Evolutionary conservation across 2,113 vertebrate species (phyloP).

Genomic region (Gavia stellata): DNA sequence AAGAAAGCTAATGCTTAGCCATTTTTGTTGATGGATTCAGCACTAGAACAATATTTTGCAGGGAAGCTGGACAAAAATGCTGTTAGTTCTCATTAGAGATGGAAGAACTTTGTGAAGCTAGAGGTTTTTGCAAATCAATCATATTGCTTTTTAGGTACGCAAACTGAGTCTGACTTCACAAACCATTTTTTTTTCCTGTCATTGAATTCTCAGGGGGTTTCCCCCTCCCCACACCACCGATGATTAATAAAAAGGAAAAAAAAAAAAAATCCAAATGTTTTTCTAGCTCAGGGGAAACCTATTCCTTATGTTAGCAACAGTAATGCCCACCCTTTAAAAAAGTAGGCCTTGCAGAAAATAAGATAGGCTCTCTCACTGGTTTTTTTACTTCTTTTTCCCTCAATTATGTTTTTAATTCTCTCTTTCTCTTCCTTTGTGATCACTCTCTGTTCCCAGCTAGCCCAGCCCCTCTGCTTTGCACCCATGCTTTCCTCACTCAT

Average conservation of each 20-base stretch:
- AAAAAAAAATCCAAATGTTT: constrained; percentile 20
- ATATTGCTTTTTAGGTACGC: constrained; percentile 59
- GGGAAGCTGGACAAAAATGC: constrained; percentile 61
- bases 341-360: neutral
- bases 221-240: neutral
- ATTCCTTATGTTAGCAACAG: neutral
- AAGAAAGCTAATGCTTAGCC: constrained; percentile 62
- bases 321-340: neutral
- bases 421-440: neutral
- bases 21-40: constrained; percentile 69
- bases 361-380: neutral
- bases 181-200: constrained; percentile 40
- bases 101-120: constrained; percentile 58
- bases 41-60: constrained; percentile 62
- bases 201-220: constrained; percentile 38
- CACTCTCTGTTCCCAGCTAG: neutral
- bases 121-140: constrained; percentile 65
- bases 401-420: constrained; percentile 29
- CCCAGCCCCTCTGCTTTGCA: neutral
- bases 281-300: constrained; percentile 30
- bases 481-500: neutral
- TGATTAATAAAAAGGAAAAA: constrained; percentile 49
- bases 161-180: constrained; percentile 62
- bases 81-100: constrained; percentile 65
- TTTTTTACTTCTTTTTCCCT: neutral